Conservation (phyloP, 2,888 invertebrate species). For the Caenorhabditis sp. region DNA sequence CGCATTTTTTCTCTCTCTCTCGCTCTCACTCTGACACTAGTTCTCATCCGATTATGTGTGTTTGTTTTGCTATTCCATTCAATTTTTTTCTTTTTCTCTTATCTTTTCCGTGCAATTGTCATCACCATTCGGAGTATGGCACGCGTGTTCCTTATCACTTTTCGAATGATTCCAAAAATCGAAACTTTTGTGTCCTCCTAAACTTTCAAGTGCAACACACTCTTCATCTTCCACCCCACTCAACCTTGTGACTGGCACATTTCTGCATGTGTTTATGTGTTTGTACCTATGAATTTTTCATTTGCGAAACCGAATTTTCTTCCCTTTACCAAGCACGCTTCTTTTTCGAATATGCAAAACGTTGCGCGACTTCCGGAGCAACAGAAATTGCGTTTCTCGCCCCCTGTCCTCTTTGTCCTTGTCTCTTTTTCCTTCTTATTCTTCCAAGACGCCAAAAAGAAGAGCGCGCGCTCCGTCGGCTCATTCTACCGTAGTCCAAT, state of each 20-base stretch:
- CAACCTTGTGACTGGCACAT: neutral
- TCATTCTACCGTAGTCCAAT: slow-evolving; percentile 15
- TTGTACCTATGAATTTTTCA: slow-evolving; percentile 38
- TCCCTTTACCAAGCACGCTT: neutral
- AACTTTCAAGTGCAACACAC: neutral
- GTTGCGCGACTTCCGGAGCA: slow-evolving; percentile 14
- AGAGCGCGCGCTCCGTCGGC: too few species aligned
- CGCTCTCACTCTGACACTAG: too few species aligned
- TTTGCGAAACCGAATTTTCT: slow-evolving; percentile 12
- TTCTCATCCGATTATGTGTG: slow-evolving; percentile 36
- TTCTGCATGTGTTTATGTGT: neutral
- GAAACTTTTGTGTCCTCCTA: neutral
- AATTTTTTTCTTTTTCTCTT: neutral
- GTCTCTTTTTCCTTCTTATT: slow-evolving; percentile 3
- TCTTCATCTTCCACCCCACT: slow-evolving; percentile 1
- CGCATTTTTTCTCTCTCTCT: too few species aligned
- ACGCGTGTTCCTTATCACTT: neutral
- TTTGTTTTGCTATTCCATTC: slow-evolving; percentile 6
- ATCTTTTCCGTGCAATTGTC: too few species aligned
- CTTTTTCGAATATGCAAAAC: slow-evolving; percentile 28
- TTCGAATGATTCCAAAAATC: neutral
- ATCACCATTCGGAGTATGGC: too few species aligned
- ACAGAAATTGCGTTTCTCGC: neutral
- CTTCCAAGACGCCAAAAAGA: neutral
- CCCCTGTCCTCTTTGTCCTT: neutral